phyloP scores from a whole-genome alignment of 2,797 vertebrate genomes.

The Hyperoplus lanceolatus region DNA sequence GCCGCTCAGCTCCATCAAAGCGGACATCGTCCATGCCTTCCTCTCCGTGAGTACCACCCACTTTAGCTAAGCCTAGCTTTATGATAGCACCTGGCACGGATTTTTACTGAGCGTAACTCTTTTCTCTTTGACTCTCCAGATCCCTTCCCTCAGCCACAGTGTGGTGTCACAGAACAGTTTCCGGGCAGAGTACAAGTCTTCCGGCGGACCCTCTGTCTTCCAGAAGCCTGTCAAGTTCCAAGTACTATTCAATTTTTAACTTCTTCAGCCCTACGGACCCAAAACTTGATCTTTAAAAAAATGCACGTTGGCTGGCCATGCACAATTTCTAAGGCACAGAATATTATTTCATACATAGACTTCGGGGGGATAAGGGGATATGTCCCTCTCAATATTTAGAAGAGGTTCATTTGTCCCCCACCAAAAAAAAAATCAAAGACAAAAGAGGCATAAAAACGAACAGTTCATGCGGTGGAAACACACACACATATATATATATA shows the following conservation, averaged over 20 bases:
- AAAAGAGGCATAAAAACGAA: too few species aligned
- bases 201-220: conserved; percentile 93
- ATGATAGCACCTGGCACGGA: too few species aligned
- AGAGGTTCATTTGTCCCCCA: too few species aligned
- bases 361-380: too few species aligned
- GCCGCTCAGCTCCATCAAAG: conserved; percentile 95
- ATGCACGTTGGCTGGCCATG: not conserved
- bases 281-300: not conserved
- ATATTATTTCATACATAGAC: not conserved
- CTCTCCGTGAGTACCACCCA: conserved; percentile 87
- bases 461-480: too few species aligned
- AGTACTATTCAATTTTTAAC: conserved; percentile 43
- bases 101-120: not conserved
- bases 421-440: too few species aligned
- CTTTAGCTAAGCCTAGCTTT: not conserved
- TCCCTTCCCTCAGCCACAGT: conserved; percentile 95
- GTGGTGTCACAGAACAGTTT: conserved; percentile 96
- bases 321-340: not conserved
- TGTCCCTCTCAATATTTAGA: too few species aligned
- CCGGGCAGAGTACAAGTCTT: conserved; percentile 93
- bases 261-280: not conserved
- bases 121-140: conserved; percentile 76
- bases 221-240: conserved; percentile 97
- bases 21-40: conserved; percentile 95
- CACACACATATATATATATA: too few species aligned